A percentile compares a stretch with the other conserved stretches of the same genome.
Conservation (phyloP, 2,797 vertebrate species). For the Syngnathus acus region DNA sequence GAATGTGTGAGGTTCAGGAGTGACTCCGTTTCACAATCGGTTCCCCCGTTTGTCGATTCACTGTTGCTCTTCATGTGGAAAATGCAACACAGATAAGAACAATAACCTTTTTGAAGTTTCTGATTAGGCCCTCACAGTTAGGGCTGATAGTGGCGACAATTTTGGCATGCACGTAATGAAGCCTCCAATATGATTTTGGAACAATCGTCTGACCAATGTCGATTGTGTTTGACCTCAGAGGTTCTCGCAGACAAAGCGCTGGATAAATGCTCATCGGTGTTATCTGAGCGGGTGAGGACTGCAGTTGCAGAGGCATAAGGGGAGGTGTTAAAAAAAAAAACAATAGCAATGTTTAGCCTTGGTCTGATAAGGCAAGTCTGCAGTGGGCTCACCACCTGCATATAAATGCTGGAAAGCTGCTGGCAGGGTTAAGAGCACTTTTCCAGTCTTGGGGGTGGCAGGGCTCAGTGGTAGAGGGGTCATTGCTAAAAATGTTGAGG, state of each 20-base stretch:
- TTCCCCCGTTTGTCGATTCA: background rate
- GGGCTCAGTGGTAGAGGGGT: no score
- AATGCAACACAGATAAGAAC: background rate
- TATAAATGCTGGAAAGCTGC: conserved; percentile 51
- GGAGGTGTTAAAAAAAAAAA: conserved; percentile 5
- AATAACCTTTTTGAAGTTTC: background rate
- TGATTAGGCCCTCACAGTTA: background rate
- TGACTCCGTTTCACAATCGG: background rate
- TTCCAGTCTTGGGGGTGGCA: background rate
- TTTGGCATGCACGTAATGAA: background rate
- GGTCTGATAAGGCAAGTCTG: conserved; percentile 38
- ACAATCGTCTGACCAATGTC: background rate
- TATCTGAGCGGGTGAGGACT: conserved; percentile 6
- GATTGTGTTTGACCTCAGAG: background rate
- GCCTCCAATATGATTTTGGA: background rate
- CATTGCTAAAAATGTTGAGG: background rate
- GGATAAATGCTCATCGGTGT: conserved; percentile 8
- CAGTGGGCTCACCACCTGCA: conserved; percentile 53
- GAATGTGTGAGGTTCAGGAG: background rate
- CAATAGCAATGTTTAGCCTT: conserved; percentile 23
- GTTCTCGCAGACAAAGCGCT: background rate
- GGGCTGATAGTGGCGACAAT: background rate
- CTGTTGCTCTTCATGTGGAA: background rate
- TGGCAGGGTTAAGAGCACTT: conserved; percentile 16
- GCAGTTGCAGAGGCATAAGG: background rate